Conservation (phyloP, 2,113 vertebrate species). For the Nestor notabilis region DNA sequence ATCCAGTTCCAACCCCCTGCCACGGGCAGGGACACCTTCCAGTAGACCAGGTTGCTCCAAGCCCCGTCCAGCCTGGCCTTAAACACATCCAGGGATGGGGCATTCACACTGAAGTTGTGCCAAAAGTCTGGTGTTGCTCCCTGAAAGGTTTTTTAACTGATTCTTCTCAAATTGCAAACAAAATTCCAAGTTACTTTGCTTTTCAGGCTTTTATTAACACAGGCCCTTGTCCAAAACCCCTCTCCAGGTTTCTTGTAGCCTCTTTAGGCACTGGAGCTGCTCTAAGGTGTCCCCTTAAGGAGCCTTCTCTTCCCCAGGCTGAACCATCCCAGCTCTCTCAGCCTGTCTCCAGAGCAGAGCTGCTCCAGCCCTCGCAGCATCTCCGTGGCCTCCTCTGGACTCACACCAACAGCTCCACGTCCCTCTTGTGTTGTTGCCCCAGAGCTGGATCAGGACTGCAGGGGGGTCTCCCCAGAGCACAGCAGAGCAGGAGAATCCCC, state of each 20-base stretch:
- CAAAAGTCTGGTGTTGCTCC: rapidly evolving
- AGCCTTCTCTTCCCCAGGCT: not conserved
- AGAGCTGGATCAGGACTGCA: not conserved
- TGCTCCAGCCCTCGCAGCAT: not conserved
- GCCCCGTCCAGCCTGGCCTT: not conserved
- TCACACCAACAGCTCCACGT: not conserved
- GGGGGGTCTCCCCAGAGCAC: not conserved
- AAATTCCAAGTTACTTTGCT: not conserved
- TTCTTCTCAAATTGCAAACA: not conserved
- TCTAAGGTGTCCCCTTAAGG: too few relatives aligned
- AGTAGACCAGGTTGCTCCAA: not conserved
- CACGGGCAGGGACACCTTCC: not conserved
- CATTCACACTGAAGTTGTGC: not conserved
- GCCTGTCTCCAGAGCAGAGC: not conserved
- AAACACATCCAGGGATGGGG: not conserved
- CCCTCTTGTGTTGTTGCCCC: not conserved
- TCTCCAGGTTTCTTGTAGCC: too few relatives aligned
- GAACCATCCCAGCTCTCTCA: not conserved
- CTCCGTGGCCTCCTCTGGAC: not conserved
- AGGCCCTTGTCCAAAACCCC: too few relatives aligned
- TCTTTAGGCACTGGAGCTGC: too few relatives aligned
- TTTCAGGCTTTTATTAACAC: not conserved
- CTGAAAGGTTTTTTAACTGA: not conserved
- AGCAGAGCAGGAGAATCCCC: not conserved
- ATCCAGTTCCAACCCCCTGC: not conserved